phyloP scores from a whole-genome alignment of 2,888 invertebrate species.

The Horisme vitalbata region DNA sequence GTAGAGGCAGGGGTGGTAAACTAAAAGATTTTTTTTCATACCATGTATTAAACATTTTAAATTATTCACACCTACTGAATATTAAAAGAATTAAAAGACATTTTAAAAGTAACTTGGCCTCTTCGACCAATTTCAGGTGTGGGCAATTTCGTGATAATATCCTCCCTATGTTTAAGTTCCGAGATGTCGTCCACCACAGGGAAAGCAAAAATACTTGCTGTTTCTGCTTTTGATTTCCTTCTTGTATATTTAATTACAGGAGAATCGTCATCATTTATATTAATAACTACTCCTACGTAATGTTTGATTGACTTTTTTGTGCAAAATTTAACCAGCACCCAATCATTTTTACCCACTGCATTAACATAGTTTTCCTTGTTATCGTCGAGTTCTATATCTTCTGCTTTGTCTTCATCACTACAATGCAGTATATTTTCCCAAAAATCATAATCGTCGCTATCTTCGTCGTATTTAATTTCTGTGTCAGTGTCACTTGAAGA shows the following conservation, averaged over 20 bases:
- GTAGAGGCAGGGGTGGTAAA: neutral
- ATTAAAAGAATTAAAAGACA: conserved; percentile 24
- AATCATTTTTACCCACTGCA: conserved; percentile 17
- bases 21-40: too few relatives aligned
- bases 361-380: conserved; percentile 15
- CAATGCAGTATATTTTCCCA: conserved; percentile 14
- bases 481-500: conserved; percentile 12
- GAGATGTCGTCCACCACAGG: conserved; percentile 20
- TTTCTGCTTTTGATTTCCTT: conserved; percentile 22
- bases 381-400: conserved; percentile 13
- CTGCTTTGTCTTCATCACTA: conserved; percentile 11
- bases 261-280: conserved; percentile 16
- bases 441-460: conserved; percentile 18
- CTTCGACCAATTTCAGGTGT: conserved; percentile 21
- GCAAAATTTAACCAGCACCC: conserved; percentile 20
- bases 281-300: conserved; percentile 17
- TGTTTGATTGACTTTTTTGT: conserved; percentile 17
- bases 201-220: too few relatives aligned
- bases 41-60: conserved; percentile 8
- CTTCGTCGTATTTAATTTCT: conserved; percentile 18
- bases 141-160: too few relatives aligned
- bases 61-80: conserved; percentile 10
- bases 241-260: conserved; percentile 22
- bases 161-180: conserved; percentile 16
- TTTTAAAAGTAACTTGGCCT: conserved; percentile 23